Conservation (phyloP, 2,797 vertebrate genomes). For the Semotilus atromaculatus region DNA sequence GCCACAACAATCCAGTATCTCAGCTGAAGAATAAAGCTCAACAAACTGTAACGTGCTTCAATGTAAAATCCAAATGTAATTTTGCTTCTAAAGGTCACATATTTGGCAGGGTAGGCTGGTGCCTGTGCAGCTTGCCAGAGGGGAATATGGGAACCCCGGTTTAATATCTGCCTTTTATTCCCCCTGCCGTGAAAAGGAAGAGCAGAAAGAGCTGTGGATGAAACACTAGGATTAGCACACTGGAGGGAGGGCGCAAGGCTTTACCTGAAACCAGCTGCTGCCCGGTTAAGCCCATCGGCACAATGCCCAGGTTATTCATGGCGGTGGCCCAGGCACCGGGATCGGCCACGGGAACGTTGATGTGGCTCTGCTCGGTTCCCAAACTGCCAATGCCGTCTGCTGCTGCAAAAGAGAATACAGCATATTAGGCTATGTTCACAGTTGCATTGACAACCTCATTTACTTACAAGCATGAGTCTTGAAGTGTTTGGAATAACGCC, state of each 20-base stretch:
- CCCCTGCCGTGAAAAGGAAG: background rate
- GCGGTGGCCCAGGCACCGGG: slow-evolving; percentile 91
- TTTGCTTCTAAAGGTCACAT: slow-evolving; percentile 56
- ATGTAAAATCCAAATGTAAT: slow-evolving; percentile 48
- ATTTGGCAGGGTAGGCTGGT: slow-evolving; percentile 49
- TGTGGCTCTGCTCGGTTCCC: slow-evolving; percentile 86
- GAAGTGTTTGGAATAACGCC: too few species aligned
- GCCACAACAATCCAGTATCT: slow-evolving; percentile 45
- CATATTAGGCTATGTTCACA: background rate
- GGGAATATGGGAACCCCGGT: slow-evolving; percentile 38
- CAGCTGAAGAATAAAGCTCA: slow-evolving; percentile 54
- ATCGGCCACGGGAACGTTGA: slow-evolving; percentile 86
- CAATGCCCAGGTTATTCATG: slow-evolving; percentile 94
- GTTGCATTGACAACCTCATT: background rate
- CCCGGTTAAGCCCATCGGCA: slow-evolving; percentile 88
- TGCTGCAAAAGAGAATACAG: slow-evolving; percentile 68
- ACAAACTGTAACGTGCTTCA: slow-evolving; percentile 54
- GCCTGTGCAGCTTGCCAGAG: slow-evolving; percentile 26
- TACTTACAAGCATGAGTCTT: background rate
- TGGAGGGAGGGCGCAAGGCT: slow-evolving; percentile 54
- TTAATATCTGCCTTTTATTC: slow-evolving; percentile 33
- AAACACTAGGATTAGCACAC: slow-evolving; percentile 13
- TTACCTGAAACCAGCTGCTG: slow-evolving; percentile 93
- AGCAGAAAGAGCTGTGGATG: background rate
- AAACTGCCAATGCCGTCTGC: slow-evolving; percentile 88